phyloP scores from a whole-genome alignment of 2,888 invertebrate species.

The Drosophila anceps region DNA sequence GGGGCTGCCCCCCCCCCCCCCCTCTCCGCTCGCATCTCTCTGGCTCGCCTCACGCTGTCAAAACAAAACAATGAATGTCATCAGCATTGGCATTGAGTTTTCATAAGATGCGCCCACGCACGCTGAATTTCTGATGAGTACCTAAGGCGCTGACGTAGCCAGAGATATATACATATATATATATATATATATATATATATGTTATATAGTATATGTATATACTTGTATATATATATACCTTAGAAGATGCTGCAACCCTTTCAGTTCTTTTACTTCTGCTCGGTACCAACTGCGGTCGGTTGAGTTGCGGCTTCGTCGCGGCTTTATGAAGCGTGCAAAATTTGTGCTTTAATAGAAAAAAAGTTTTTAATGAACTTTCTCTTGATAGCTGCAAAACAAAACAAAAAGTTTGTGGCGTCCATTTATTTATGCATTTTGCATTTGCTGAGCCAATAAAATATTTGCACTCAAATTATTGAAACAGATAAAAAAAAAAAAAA shows the following conservation, averaged over 20 bases:
- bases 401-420: no score
- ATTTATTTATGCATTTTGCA: slow-evolving; percentile 26
- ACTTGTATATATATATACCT: background rate
- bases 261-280: slow-evolving; percentile 5
- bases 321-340: slow-evolving; percentile 52
- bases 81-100: slow-evolving; percentile 73
- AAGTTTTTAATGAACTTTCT: slow-evolving; percentile 59
- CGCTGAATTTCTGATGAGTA: slow-evolving; percentile 72
- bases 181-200: slow-evolving; percentile 3
- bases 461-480: slow-evolving; percentile 26
- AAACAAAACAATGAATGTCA: slow-evolving; percentile 79
- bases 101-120: slow-evolving; percentile 74
- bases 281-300: background rate
- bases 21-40: background rate
- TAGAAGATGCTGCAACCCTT: slow-evolving; percentile 50
- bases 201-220: background rate
- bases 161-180: background rate
- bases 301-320: slow-evolving; percentile 10
- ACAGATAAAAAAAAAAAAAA: slow-evolving; percentile 17
- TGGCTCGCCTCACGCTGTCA: slow-evolving; percentile 12
- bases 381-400: slow-evolving; percentile 25
- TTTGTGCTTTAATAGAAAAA: slow-evolving; percentile 55
- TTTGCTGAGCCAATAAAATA: slow-evolving; percentile 19
- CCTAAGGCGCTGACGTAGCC: slow-evolving; percentile 38
- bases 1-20: background rate